Percentiles rank a stretch among this genome's conserved stretches.
These are phyloP conservation scores for Nasua narica DNA, from an alignment of 2,797 vertebrate species.

Conservation along the genomic window DNA sequence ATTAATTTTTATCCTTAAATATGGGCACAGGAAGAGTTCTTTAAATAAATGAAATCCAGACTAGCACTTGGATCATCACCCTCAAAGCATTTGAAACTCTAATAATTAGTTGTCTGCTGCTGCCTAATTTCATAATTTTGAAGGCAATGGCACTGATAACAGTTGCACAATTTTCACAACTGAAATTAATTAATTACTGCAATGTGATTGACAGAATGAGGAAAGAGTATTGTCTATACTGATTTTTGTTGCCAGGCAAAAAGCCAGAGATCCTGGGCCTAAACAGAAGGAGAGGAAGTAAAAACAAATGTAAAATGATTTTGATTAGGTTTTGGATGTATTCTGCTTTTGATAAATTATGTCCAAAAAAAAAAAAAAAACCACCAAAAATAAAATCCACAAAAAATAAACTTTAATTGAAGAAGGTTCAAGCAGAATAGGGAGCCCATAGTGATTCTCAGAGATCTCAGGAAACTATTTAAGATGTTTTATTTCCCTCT, in stretches of 20 bases:
- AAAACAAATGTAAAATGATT: conserved; percentile 21
- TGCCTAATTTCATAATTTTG: conserved; percentile 37
- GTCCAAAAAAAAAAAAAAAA: not conserved
- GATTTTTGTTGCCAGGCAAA: conserved; percentile 34
- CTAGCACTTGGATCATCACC: conserved; percentile 5
- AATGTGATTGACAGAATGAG: conserved; percentile 16
- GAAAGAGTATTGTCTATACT: conserved; percentile 26
- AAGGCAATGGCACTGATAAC: conserved; percentile 14
- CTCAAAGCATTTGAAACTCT: conserved; percentile 2
- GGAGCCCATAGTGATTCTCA: not conserved
- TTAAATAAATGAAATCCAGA: conserved; percentile 49
- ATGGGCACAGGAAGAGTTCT: not conserved
- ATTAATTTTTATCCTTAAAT: conserved; percentile 36
- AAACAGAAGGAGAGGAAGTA: not conserved
- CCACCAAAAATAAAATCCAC: not conserved
- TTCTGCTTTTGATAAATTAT: not conserved
- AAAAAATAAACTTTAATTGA: not conserved
- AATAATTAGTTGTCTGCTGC: conserved; percentile 46
- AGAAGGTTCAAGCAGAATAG: not conserved
- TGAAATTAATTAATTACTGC: conserved; percentile 61
- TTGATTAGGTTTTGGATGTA: conserved; percentile 18
- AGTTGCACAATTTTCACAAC: not conserved
- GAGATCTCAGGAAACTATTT: not conserved
- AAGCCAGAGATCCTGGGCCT: not conserved
- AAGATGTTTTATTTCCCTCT: not conserved